Evolutionary conservation across 2,888 invertebrate species (phyloP).

Genomic region (Eupithecia subumbrata): DNA sequence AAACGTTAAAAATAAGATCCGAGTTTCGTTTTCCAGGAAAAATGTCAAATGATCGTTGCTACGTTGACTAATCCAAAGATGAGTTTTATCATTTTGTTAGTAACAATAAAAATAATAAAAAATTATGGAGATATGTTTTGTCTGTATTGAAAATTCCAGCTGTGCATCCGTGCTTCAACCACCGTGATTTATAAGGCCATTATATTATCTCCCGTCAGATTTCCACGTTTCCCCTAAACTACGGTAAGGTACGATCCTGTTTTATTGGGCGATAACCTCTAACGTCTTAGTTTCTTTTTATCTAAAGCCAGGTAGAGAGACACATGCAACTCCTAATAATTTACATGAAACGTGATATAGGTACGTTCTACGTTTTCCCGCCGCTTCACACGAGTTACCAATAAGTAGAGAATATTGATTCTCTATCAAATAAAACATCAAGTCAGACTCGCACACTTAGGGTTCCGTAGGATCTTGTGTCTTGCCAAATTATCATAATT

Average conservation of each 20-base stretch:
- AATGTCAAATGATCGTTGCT: neutral
- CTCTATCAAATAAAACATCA: no score
- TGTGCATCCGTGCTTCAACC: neutral
- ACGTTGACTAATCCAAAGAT: neutral
- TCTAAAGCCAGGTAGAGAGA: neutral
- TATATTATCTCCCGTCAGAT: constrained; percentile 12
- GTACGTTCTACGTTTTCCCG: neutral
- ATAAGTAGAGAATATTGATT: no score
- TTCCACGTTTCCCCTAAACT: constrained; percentile 4
- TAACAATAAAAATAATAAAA: no score
- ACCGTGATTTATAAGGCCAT: constrained; percentile 7
- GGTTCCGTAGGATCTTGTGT: no score
- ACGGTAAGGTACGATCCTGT: neutral
- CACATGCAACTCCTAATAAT: neutral
- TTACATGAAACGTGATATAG: neutral
- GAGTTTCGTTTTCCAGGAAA: no score
- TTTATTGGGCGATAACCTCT: constrained; percentile 13
- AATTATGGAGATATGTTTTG: no score
- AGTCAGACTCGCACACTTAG: no score
- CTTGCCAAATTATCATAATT: no score
- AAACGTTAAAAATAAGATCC: no score
- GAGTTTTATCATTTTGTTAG: neutral
- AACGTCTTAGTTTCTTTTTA: constrained; percentile 7
- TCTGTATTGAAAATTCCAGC: neutral
- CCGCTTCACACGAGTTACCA: neutral